Evolutionary conservation across 2,888 invertebrate species (phyloP), one percentile per base, ranked within the genome.

Genomic region (Atethmia centrago): DNA sequence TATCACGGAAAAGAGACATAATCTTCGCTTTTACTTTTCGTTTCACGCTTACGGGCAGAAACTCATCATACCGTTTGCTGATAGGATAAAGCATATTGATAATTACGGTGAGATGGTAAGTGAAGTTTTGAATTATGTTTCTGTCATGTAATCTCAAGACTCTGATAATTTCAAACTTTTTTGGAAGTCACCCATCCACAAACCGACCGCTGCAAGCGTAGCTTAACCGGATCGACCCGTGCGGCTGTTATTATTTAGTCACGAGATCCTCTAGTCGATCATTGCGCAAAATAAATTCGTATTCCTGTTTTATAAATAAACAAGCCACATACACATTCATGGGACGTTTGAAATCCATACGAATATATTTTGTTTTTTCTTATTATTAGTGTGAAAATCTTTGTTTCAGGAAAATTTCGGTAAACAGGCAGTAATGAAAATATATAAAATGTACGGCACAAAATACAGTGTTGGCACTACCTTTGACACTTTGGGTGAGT

Each of bases 1-100:
- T 28, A 77, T 95, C 2, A 28, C 53, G 0, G 64, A 71, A 2
- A 87, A 88, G 10, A 84, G 75, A 3, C 80, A 89, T 0, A 89
- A 93, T n/a, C 86, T 97, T 2, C 94, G 93, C 68, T 97, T 96
- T 55, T 98, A 97, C 90, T 93, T 98, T 55, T 94, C 97, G 0
- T 94, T 97, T 66, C 98, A 98, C 85, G 96, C 97, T 0, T 98
- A 97, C 80, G 97, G 97, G 0, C 97, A 98, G 85, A 95, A 93
- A 59, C 89, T 97, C 36, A 92, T 97, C 10, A 94, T 97, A 56
- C 97, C 97, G 0, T 97, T 95, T 81, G 96, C 96, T 1, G 96
- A 97, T 64, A 91, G 92, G 0, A 90, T 93, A 0, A 93, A 92
- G 16, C 94, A 95, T 67, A 87, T 96, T 0, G 93, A 90, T 0